These are phyloP conservation scores for Micromesistius poutassou DNA, from an alignment of 2,797 vertebrate species.

Conservation along the genomic window DNA sequence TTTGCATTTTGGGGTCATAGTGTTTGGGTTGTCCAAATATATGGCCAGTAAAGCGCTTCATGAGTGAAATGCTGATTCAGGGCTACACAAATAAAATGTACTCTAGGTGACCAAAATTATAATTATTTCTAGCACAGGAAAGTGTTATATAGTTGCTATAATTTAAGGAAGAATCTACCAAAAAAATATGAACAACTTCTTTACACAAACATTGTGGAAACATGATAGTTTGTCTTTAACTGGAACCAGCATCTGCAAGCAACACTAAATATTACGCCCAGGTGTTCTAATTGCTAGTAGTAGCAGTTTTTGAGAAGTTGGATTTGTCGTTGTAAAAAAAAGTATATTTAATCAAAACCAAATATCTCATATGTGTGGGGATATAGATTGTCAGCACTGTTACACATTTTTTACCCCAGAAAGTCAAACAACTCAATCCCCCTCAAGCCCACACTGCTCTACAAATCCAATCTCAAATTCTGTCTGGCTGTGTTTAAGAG, in stretches of 20 bases:
- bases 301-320: background rate
- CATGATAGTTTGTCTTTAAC: no score
- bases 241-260: no score
- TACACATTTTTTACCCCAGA: background rate
- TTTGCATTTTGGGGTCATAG: no score
- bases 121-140: background rate
- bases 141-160: background rate
- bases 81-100: no score
- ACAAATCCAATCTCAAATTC: background rate
- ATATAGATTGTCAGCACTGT: background rate
- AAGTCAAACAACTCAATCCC: background rate
- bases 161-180: background rate
- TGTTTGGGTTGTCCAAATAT: no score
- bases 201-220: no score
- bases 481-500: background rate
- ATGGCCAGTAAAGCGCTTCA: no score
- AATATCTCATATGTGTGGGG: background rate
- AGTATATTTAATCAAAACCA: background rate
- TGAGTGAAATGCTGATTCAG: no score
- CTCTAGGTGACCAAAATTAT: no score
- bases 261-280: no score
- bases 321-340: background rate
- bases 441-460: background rate
- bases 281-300: background rate
- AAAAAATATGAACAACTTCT: background rate